Evolutionary conservation across 2,797 vertebrate genomes (phyloP).

Genomic region (Oreortyx pictus): DNA sequence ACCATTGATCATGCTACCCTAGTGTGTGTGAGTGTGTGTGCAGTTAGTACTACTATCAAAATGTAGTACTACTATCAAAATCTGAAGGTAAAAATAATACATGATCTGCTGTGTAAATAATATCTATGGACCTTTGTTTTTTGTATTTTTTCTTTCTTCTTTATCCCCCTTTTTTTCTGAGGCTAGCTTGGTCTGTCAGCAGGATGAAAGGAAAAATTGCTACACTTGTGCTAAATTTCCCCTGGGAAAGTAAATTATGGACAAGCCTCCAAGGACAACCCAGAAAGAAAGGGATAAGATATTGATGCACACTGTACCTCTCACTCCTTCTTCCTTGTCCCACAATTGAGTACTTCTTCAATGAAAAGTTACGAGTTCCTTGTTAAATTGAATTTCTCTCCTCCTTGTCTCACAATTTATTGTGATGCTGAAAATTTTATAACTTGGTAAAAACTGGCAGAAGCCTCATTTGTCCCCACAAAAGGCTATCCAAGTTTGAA

Average conservation of each 20-base stretch:
- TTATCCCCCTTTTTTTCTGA: not conserved
- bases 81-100: slow-evolving; percentile 70
- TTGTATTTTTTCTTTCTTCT: not conserved
- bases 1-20: slow-evolving; percentile 60
- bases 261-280: slow-evolving; percentile 73
- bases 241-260: slow-evolving; percentile 77
- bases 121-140: slow-evolving; percentile 38
- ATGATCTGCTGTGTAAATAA: slow-evolving; percentile 70
- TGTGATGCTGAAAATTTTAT: slow-evolving; percentile 76
- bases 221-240: slow-evolving; percentile 79
- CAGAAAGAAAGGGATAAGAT: slow-evolving; percentile 68
- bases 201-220: slow-evolving; percentile 78
- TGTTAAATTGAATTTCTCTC: slow-evolving; percentile 77
- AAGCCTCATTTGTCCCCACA: slow-evolving; percentile 69
- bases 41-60: slow-evolving; percentile 58
- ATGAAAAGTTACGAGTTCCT: slow-evolving; percentile 74
- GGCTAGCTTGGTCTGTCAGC: slow-evolving; percentile 64
- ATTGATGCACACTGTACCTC: slow-evolving; percentile 71
- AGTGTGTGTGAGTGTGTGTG: not conserved
- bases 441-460: slow-evolving; percentile 72
- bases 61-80: too few relatives aligned
- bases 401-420: slow-evolving; percentile 74
- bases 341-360: slow-evolving; percentile 70
- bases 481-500: slow-evolving; percentile 66
- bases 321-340: slow-evolving; percentile 69